Percentiles rank a stretch among this genome's conserved stretches.
Conservation (phyloP, 2,888 invertebrate species). For the Neria commutata region DNA sequence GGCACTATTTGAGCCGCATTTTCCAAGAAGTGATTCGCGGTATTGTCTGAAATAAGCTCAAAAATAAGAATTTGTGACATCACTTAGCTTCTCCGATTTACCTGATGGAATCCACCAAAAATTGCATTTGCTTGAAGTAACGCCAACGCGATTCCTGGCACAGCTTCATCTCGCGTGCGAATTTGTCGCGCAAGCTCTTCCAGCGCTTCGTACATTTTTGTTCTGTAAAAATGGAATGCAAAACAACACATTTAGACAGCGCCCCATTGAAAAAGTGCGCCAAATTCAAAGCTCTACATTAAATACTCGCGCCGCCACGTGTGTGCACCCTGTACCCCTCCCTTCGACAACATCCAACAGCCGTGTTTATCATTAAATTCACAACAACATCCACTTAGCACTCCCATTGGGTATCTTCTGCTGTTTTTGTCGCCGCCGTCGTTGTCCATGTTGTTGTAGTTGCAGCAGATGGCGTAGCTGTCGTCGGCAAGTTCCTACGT, state of each 20-base stretch:
- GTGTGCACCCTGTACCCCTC: too few species aligned
- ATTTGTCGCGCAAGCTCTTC: constrained; percentile 57
- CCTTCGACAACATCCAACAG: too few species aligned
- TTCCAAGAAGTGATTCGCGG: constrained; percentile 54
- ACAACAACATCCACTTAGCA: too few species aligned
- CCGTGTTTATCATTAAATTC: too few species aligned
- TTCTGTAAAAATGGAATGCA: constrained; percentile 35
- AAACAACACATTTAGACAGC: background rate
- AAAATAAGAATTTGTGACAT: background rate
- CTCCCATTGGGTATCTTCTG: too few species aligned
- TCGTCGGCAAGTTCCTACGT: too few species aligned
- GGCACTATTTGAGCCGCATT: constrained; percentile 44
- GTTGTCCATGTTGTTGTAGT: too few species aligned
- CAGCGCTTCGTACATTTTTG: constrained; percentile 59
- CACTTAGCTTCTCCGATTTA: constrained; percentile 6
- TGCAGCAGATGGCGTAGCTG: too few species aligned
- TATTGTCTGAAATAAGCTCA: constrained; percentile 39
- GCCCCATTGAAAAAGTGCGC: constrained; percentile 3
- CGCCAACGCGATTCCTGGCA: constrained; percentile 58
- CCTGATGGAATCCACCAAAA: constrained; percentile 54
- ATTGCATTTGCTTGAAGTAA: constrained; percentile 57
- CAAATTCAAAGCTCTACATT: too few species aligned
- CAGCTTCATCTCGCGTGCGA: constrained; percentile 57
- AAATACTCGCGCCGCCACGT: constrained; percentile 14
- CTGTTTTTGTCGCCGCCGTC: too few species aligned